These are phyloP conservation scores for Empis stercorea DNA, from an alignment of 2,888 invertebrate genomes.

Conservation along the genomic window DNA sequence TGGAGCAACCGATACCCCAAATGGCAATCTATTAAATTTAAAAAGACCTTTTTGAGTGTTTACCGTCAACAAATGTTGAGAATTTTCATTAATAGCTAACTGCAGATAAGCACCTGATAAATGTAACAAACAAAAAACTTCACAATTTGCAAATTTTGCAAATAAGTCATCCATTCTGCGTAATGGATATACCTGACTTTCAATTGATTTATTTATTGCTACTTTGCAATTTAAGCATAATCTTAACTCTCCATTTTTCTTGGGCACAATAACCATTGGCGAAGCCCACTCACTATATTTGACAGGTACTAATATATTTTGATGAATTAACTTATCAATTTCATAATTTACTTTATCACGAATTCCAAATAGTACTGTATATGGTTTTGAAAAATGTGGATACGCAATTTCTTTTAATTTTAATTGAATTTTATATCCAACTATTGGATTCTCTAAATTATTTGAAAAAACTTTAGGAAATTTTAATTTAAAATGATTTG, in stretches of 20 bases:
- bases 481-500: not conserved
- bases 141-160: slow-evolving; percentile 12
- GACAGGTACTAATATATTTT: slow-evolving; percentile 12
- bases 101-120: slow-evolving; percentile 14
- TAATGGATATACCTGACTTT: slow-evolving; percentile 19
- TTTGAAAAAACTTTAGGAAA: not conserved
- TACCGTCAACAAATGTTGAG: slow-evolving; percentile 14
- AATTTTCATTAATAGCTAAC: slow-evolving; percentile 10
- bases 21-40: too few species aligned
- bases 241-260: slow-evolving; percentile 10
- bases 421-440: not conserved
- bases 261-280: slow-evolving; percentile 20
- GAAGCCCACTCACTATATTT: slow-evolving; percentile 16
- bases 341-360: not conserved
- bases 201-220: slow-evolving; percentile 10
- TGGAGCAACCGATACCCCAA: slow-evolving; percentile 3
- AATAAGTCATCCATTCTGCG: not conserved
- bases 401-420: not conserved
- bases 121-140: slow-evolving; percentile 11
- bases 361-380: not conserved
- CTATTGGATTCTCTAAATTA: not conserved
- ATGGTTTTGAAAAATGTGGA: not conserved
- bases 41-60: slow-evolving; percentile 13
- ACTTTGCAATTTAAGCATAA: slow-evolving; percentile 22
- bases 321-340: not conserved